phyloP scores from a whole-genome alignment of 2,888 invertebrate species.

The Megastigmus dorsalis region DNA sequence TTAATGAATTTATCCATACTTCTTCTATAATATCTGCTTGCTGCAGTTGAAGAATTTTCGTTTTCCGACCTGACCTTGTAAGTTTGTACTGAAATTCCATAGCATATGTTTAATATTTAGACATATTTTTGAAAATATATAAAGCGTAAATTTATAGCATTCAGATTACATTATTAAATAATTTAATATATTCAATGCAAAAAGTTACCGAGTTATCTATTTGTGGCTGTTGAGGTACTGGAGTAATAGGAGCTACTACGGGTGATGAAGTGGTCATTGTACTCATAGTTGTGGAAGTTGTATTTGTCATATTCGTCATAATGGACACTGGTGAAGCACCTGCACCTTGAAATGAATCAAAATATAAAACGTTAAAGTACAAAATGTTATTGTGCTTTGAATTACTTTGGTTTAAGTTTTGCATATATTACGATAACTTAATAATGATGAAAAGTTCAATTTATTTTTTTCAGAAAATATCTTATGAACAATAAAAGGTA shows the following conservation, averaged over 20 bases:
- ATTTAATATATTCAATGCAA: slow-evolving; percentile 27
- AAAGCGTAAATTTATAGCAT: background rate
- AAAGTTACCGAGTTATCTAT: slow-evolving; percentile 63
- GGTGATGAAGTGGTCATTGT: slow-evolving; percentile 59
- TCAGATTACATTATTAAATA: slow-evolving; percentile 1
- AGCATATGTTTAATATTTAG: too few relatives aligned
- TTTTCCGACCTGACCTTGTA: slow-evolving; percentile 63
- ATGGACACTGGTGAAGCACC: slow-evolving; percentile 42
- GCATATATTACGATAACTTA: too few relatives aligned
- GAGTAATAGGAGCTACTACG: slow-evolving; percentile 57
- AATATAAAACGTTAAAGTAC: too few relatives aligned
- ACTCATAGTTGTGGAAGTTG: slow-evolving; percentile 56
- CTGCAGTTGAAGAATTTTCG: slow-evolving; percentile 63
- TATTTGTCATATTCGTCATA: slow-evolving; percentile 49
- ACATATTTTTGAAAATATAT: background rate
- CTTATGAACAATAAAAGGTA: too few relatives aligned
- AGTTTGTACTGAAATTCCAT: slow-evolving; percentile 63
- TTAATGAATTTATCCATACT: slow-evolving; percentile 50
- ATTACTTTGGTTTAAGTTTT: too few relatives aligned
- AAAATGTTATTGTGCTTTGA: too few relatives aligned
- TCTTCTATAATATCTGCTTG: slow-evolving; percentile 69
- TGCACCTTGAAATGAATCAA: slow-evolving; percentile 30
- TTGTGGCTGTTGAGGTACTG: slow-evolving; percentile 56
- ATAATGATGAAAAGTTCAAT: too few relatives aligned
- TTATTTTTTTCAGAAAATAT: too few relatives aligned